phyloP scores from a whole-genome alignment of 2,797 vertebrate genomes.

The Siniperca undulata region DNA sequence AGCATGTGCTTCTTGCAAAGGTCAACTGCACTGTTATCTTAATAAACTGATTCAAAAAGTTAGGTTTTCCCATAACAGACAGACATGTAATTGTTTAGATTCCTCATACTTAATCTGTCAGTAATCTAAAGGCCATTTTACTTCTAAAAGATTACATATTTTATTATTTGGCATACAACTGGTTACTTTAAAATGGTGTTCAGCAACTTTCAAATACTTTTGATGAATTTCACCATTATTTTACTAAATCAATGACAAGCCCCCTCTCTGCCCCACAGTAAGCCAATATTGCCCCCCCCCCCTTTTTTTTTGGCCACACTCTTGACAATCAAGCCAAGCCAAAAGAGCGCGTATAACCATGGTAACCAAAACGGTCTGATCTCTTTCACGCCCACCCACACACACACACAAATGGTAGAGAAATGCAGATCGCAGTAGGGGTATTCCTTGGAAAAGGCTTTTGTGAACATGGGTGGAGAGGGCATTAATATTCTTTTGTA shows the following conservation, averaged over 20 bases:
- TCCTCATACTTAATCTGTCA: neutral
- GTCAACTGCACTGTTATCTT: conserved; percentile 22
- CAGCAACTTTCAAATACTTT: neutral
- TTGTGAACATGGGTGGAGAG: conserved; percentile 69
- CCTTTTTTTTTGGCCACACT: conserved; percentile 28
- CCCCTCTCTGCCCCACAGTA: neutral
- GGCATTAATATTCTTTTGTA: conserved; percentile 84
- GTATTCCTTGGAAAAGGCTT: conserved; percentile 65
- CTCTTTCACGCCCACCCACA: conserved; percentile 68
- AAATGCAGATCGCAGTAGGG: conserved; percentile 55
- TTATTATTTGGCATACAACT: neutral
- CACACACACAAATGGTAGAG: conserved; percentile 55
- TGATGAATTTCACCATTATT: neutral
- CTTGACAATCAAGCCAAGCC: conserved; percentile 69
- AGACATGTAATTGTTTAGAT: neutral
- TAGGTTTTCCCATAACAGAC: neutral
- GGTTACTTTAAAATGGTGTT: neutral
- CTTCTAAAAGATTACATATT: neutral
- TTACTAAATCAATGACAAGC: neutral
- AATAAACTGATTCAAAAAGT: neutral
- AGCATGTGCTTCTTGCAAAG: conserved; percentile 29
- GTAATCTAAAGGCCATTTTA: conserved; percentile 5
- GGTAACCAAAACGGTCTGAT: conserved; percentile 70
- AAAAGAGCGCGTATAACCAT: conserved; percentile 77
- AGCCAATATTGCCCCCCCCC: neutral